Evolutionary conservation across 2,113 vertebrate genomes (phyloP).

Genomic region (Isurus oxyrinchus): DNA sequence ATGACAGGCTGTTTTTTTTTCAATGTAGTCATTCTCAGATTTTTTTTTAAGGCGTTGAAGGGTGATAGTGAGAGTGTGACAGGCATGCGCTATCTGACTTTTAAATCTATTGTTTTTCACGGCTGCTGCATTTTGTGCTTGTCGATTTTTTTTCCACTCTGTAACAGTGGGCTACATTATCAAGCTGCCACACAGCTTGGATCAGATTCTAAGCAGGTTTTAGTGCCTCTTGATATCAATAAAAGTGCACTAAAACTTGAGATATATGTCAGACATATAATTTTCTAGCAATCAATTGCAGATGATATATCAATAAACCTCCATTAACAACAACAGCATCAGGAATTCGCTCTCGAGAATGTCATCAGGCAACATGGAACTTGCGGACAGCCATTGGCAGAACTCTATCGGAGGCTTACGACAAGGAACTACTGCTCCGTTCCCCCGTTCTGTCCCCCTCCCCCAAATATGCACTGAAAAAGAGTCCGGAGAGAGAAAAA

Average conservation of each 20-base stretch:
- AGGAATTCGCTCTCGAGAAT: background rate
- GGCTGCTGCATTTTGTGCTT: background rate
- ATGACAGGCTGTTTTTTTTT: background rate
- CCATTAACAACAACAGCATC: background rate
- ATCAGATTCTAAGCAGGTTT: background rate
- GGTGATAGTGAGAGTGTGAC: background rate
- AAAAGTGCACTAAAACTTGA: background rate
- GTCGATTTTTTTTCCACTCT: background rate
- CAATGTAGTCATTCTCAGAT: background rate
- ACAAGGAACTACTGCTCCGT: background rate
- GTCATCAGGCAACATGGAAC: background rate
- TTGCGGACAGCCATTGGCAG: background rate
- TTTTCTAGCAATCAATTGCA: background rate
- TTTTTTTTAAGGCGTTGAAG: background rate
- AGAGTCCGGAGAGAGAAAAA: too few relatives aligned
- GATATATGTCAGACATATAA: slow-evolving; percentile 13
- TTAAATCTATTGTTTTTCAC: background rate
- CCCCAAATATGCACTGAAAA: background rate
- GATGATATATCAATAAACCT: background rate
- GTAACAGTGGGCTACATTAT: background rate
- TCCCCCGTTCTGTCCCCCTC: background rate
- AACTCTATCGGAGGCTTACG: too few relatives aligned
- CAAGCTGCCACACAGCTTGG: background rate
- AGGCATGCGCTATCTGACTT: background rate
- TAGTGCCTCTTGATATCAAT: background rate